Percentiles rank a stretch among this genome's conserved stretches.
phyloP scores from a whole-genome alignment of 2,797 vertebrate species.

The Euphonia xanthogaster region DNA sequence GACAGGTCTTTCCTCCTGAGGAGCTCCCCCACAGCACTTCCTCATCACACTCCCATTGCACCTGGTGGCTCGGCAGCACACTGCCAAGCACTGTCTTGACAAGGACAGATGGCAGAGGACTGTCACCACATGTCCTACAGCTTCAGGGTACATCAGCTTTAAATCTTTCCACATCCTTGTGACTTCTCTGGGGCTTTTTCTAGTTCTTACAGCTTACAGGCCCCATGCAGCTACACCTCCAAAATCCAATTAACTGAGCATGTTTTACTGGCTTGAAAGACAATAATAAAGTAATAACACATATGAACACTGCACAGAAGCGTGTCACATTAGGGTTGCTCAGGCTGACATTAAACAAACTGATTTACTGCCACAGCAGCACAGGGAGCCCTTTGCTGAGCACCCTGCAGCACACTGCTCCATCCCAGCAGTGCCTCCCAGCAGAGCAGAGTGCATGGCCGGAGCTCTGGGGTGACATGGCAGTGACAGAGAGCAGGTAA shows the following conservation, averaged over 20 bases:
- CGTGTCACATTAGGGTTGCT: neutral
- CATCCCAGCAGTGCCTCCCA: neutral
- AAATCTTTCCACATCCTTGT: neutral
- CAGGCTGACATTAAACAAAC: neutral
- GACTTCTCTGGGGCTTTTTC: neutral
- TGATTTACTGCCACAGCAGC: neutral
- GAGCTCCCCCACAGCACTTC: neutral
- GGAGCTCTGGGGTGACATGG: neutral
- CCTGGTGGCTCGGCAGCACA: neutral
- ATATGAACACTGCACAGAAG: neutral
- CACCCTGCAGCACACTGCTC: neutral
- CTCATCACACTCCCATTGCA: neutral
- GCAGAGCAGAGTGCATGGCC: neutral
- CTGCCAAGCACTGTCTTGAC: neutral
- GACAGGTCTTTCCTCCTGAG: neutral
- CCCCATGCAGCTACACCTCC: neutral
- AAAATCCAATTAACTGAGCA: neutral
- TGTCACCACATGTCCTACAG: neutral
- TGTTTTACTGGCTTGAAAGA: neutral
- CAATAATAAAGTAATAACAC: neutral
- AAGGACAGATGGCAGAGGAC: neutral
- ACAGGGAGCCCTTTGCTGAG: rapidly evolving
- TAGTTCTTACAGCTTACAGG: neutral
- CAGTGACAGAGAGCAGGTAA: neutral
- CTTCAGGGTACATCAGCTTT: neutral